Evolutionary conservation across 2,113 vertebrate species (phyloP), one percentile per base, ranked within the genome.

Genomic region (Ophiodon elongatus): DNA sequence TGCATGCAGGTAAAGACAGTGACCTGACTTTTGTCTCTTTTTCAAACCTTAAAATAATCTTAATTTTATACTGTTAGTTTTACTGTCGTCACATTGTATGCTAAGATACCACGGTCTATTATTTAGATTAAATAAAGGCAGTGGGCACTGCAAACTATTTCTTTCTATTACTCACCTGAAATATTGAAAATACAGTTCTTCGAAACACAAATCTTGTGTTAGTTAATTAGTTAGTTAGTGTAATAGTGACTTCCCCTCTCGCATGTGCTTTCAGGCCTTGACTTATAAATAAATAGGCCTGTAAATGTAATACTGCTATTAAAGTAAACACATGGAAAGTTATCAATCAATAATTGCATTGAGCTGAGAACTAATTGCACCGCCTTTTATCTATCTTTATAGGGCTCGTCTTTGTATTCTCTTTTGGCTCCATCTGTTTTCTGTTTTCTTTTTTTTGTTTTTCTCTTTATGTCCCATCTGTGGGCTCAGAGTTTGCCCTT

Each of bases 401-500:
- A 8, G 29, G 59, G 10, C 57, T 19, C 4, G 21, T 37, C 2
- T 31, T 60, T 11, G 4, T 59, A 2, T 15, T 29, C 56, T 14
- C 56, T 31, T 60, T 33, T 60, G 1, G 27, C 4, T 41, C 8
- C 17, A 7, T 23, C 0, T 25, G 2, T 41, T 14, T 13, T 25
- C 0, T 31, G 1, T 41, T n/a, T n/a, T n/a, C n/a, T n/a, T n/a
- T 21, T 23, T 68, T 62, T 15, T 37, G 2, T 54, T 9, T 66
- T 66, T 57, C 41, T 73, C 54, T 70, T 27, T 72, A 99, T 97
- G 92, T 98, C 98, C 81, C 97, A 98, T 2, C 96, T 96, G 0
- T 99, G 98, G 81, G 96, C 94, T 84, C 94, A 94, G 71, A 96
- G 96, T 82, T 93, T 98, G 56, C 98, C 98, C 0, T 97, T 98